These are phyloP conservation scores for Holacanthus passer DNA, from an alignment of 2,113 vertebrate genomes.

Conservation along the genomic window DNA sequence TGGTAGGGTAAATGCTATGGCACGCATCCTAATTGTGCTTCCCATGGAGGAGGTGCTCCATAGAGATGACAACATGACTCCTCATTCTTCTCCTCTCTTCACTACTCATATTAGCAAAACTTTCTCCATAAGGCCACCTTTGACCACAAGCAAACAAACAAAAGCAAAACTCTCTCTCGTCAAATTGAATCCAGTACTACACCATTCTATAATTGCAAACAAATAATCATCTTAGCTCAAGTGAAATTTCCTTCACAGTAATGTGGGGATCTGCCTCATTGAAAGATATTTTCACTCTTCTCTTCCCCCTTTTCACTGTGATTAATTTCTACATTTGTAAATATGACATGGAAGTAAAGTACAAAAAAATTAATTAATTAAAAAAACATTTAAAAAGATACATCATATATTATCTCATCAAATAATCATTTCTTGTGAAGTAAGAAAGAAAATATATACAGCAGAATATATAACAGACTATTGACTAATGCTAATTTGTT, in stretches of 20 bases:
- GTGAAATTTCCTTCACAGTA: background rate
- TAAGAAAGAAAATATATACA: background rate
- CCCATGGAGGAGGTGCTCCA: slow-evolving; percentile 8
- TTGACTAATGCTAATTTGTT: background rate
- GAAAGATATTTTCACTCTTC: background rate
- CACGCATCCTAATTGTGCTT: slow-evolving; percentile 45
- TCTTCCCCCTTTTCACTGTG: too few species aligned
- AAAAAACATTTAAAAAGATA: background rate
- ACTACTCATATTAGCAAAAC: background rate
- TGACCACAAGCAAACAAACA: background rate
- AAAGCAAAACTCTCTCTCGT: background rate
- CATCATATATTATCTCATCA: background rate
- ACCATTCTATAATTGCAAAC: background rate
- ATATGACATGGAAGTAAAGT: background rate
- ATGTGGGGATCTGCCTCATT: background rate
- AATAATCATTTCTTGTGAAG: background rate
- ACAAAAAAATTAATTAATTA: background rate
- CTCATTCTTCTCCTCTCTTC: background rate
- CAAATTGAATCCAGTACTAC: background rate
- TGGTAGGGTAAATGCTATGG: slow-evolving; percentile 58
- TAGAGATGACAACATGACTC: slow-evolving; percentile 8
- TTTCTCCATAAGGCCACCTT: background rate
- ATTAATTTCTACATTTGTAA: too few species aligned
- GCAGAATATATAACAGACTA: background rate
- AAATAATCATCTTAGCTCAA: background rate